Evolutionary conservation across 2,113 vertebrate genomes (phyloP).

Genomic region (Greenwoodochromis staneri): DNA sequence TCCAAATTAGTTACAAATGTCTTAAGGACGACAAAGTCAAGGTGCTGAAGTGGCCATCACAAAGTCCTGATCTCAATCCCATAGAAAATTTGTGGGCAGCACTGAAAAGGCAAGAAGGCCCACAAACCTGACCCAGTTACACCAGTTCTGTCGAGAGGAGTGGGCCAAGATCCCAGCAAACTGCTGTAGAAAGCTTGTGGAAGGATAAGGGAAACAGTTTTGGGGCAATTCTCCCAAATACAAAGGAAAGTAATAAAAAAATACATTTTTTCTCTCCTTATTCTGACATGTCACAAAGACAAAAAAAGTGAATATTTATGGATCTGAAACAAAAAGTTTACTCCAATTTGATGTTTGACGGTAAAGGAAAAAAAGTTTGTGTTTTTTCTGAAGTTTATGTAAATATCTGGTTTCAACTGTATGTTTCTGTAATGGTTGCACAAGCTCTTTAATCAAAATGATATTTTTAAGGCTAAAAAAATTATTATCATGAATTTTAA

Average conservation of each 20-base stretch:
- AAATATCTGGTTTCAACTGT: background rate
- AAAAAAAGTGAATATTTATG: background rate
- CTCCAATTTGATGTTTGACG: background rate
- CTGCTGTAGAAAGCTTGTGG: rapidly evolving
- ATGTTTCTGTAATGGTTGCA: background rate
- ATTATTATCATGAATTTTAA: background rate
- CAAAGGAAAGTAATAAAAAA: background rate
- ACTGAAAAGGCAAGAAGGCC: background rate
- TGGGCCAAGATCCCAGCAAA: background rate
- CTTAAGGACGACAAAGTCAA: background rate
- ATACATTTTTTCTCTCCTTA: rapidly evolving
- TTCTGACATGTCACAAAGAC: background rate
- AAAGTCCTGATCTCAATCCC: background rate
- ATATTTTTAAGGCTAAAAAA: background rate
- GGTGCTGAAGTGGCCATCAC: background rate
- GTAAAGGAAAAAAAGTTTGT: background rate
- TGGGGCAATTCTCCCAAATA: background rate
- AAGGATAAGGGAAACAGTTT: background rate
- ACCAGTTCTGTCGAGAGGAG: background rate
- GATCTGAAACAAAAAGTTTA: background rate
- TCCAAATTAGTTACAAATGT: background rate
- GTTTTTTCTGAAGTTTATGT: background rate
- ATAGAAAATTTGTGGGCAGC: background rate
- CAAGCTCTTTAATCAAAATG: background rate
- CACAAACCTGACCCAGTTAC: background rate